These are phyloP conservation scores for Pteromalus puparum DNA, from an alignment of 1,140 invertebrate species.

Conservation along the genomic window DNA sequence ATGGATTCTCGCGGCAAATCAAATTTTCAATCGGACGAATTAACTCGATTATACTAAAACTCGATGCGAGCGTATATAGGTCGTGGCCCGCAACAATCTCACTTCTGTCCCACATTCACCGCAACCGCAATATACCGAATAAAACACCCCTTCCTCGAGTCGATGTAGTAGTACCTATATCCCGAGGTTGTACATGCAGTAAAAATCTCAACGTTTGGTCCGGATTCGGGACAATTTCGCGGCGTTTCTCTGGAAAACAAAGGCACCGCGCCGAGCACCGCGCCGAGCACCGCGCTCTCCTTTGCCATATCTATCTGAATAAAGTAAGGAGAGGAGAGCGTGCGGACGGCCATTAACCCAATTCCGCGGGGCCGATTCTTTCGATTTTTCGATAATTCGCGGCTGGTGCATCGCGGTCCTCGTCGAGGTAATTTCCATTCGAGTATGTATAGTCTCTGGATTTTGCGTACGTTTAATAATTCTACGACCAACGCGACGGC, in stretches of 20 bases:
- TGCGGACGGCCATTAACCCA: background rate
- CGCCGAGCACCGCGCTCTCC: no score
- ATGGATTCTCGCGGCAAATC: background rate
- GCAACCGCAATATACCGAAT: background rate
- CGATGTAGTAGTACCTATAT: no score
- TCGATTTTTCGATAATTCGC: constrained; percentile 10
- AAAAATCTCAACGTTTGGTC: background rate
- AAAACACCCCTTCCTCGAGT: no score
- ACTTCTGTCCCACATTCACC: background rate
- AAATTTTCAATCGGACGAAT: background rate
- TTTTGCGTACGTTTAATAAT: background rate
- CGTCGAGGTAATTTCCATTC: background rate
- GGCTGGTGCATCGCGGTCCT: background rate
- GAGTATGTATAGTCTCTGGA: background rate
- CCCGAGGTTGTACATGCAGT: no score
- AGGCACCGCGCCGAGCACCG: no score
- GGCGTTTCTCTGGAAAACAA: background rate
- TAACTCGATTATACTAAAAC: background rate
- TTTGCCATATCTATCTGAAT: background rate
- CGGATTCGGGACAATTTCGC: background rate
- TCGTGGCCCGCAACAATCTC: background rate
- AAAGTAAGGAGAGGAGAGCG: background rate
- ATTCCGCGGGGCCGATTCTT: background rate
- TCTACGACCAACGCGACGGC: background rate
- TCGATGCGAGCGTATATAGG: background rate